Evolutionary conservation across 2,797 vertebrate species (phyloP).

Genomic region (Onychomys leucogaster): DNA sequence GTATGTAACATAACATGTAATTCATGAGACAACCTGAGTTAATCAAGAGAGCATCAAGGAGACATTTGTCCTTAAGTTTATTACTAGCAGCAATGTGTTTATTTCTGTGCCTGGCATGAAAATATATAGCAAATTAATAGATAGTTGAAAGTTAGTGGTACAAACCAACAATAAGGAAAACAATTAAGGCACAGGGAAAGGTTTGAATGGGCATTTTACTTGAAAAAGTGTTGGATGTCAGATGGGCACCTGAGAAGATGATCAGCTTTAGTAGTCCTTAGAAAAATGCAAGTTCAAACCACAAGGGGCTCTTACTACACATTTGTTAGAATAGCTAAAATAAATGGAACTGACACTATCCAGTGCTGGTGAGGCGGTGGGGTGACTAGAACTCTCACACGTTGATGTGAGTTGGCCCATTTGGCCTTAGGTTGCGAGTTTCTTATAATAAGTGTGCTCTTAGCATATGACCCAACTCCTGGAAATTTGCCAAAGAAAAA

Average conservation of each 20-base stretch:
- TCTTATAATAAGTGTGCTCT: not conserved
- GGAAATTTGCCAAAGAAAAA: constrained; percentile 16
- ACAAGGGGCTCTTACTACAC: not conserved
- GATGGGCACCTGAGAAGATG: not conserved
- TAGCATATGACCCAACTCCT: not conserved
- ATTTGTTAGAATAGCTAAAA: not conserved
- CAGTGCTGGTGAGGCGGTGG: not conserved
- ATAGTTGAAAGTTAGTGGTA: constrained; percentile 3
- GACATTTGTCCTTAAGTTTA: not conserved
- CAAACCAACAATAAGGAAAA: not conserved
- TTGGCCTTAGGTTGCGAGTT: not conserved
- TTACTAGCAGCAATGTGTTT: not conserved
- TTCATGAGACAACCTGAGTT: not conserved
- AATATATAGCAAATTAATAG: constrained; percentile 3
- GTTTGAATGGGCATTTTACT: not conserved
- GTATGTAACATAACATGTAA: not conserved
- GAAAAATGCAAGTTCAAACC: constrained; percentile 25
- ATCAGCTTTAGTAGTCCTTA: not conserved
- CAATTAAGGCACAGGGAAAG: not conserved
- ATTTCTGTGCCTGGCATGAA: not conserved
- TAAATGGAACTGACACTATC: not conserved
- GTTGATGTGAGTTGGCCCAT: too few relatives aligned
- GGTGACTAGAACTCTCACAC: not conserved
- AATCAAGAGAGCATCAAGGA: not conserved
- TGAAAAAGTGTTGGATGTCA: constrained; percentile 8